Evolutionary conservation across 2,113 vertebrate species (phyloP).

Genomic region (Oncorhynchus gorbuscha): DNA sequence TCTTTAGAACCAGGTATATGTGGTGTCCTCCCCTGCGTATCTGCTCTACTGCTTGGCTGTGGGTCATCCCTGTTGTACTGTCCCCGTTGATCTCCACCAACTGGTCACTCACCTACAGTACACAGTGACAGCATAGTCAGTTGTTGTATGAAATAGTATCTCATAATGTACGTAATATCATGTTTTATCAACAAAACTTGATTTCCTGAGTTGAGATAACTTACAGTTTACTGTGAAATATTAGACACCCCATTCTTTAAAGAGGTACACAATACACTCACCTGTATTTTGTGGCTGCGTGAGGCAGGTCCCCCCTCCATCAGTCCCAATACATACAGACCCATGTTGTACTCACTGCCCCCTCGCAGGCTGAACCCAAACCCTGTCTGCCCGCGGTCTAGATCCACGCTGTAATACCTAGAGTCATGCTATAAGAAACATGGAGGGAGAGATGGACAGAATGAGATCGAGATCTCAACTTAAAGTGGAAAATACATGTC

Average conservation of each 20-base stretch:
- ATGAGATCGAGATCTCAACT: no score
- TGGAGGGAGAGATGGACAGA: not conserved
- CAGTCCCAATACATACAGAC: constrained; percentile 76
- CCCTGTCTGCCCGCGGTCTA: constrained; percentile 74
- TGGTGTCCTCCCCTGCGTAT: constrained; percentile 77
- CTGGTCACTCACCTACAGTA: constrained; percentile 80
- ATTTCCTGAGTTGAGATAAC: no score
- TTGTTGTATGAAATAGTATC: no score
- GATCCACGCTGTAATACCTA: constrained; percentile 76
- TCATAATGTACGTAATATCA: no score
- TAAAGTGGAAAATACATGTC: no score
- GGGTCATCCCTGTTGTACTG: constrained; percentile 79
- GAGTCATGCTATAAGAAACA: constrained; percentile 57
- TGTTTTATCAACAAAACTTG: no score
- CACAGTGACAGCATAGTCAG: not conserved
- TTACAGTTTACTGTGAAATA: no score
- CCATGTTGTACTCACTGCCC: constrained; percentile 80
- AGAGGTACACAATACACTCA: constrained; percentile 14
- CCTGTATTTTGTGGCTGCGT: constrained; percentile 80
- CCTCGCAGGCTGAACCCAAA: constrained; percentile 85
- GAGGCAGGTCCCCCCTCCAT: constrained; percentile 83
- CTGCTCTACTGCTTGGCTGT: constrained; percentile 79
- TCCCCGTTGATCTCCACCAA: constrained; percentile 84
- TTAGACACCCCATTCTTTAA: no score
- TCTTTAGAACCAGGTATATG: constrained; percentile 79